These are phyloP conservation scores for Spermophilus dauricus DNA, from an alignment of 2,113 vertebrate species.

Conservation along the genomic window DNA sequence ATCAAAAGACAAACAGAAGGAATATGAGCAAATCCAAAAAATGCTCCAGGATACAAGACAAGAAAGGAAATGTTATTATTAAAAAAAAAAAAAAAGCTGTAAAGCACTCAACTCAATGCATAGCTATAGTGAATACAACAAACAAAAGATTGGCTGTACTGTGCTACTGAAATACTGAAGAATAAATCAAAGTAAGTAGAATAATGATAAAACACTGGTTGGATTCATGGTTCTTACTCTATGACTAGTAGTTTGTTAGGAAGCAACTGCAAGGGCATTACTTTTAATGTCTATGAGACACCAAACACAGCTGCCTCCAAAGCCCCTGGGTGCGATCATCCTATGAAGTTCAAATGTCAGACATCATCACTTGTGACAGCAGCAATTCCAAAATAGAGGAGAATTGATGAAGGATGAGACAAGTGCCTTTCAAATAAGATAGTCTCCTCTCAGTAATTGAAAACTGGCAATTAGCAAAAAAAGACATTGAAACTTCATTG, in stretches of 20 bases:
- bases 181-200: slow-evolving; percentile 65
- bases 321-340: slow-evolving; percentile 68
- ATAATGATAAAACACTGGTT: slow-evolving; percentile 58
- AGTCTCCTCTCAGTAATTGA: not conserved
- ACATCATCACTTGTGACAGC: slow-evolving; percentile 80
- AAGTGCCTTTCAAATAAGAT: slow-evolving; percentile 33
- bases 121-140: slow-evolving; percentile 17
- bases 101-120: slow-evolving; percentile 56
- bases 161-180: not conserved
- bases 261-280: not conserved
- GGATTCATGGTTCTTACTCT: slow-evolving; percentile 9
- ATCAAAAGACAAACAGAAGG: slow-evolving; percentile 76
- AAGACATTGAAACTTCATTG: not conserved
- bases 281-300: slow-evolving; percentile 70
- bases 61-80: slow-evolving; percentile 53
- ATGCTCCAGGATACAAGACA: slow-evolving; percentile 45
- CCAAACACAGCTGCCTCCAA: slow-evolving; percentile 74
- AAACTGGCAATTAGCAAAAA: slow-evolving; percentile 28
- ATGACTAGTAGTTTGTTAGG: slow-evolving; percentile 52
- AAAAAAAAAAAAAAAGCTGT: slow-evolving; percentile 36
- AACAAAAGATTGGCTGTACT: slow-evolving; percentile 39
- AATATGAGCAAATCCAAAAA: slow-evolving; percentile 64
- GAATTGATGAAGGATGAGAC: slow-evolving; percentile 77
- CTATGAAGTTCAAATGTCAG: slow-evolving; percentile 79
- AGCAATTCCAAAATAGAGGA: slow-evolving; percentile 73